Percentiles rank a stretch among this genome's conserved stretches.
phyloP scores from a whole-genome alignment of 2,888 invertebrate genomes.

The Hyposoter dolosus region DNA sequence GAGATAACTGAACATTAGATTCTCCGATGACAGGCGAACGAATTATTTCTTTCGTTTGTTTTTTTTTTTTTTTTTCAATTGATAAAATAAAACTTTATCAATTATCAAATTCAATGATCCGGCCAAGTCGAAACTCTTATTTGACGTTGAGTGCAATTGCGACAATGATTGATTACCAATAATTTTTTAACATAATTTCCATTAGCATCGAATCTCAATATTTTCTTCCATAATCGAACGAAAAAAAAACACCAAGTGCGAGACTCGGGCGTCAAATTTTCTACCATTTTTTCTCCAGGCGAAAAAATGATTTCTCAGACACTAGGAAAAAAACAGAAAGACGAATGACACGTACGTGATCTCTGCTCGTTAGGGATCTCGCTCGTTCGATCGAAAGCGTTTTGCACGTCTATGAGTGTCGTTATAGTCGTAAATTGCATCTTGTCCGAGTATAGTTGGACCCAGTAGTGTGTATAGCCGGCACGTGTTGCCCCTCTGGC shows the following conservation, averaged over 20 bases:
- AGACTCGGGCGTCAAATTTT: background rate
- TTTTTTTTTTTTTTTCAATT: no score
- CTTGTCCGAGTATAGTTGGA: slow-evolving; percentile 60
- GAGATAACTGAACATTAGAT: no score
- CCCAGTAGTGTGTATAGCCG: slow-evolving; percentile 65
- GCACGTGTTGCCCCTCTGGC: slow-evolving; percentile 72
- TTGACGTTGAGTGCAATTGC: background rate
- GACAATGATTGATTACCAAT: background rate
- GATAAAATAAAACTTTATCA: no score
- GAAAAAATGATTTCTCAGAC: slow-evolving; percentile 31
- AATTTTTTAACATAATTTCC: no score
- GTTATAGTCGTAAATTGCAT: slow-evolving; percentile 71
- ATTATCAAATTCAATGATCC: no score
- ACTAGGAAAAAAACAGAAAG: slow-evolving; percentile 30
- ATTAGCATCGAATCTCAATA: background rate
- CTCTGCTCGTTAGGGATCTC: slow-evolving; percentile 67
- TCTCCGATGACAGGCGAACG: no score
- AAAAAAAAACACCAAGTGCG: background rate
- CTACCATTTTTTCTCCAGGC: background rate
- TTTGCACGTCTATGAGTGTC: slow-evolving; percentile 59
- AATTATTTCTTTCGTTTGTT: no score
- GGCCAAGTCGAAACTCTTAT: background rate
- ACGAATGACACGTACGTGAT: slow-evolving; percentile 56
- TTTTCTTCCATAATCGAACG: background rate
- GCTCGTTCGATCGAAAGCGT: slow-evolving; percentile 61